Evolutionary conservation across 2,797 vertebrate genomes (phyloP).

Genomic region (Odontamblyopus rebecca): DNA sequence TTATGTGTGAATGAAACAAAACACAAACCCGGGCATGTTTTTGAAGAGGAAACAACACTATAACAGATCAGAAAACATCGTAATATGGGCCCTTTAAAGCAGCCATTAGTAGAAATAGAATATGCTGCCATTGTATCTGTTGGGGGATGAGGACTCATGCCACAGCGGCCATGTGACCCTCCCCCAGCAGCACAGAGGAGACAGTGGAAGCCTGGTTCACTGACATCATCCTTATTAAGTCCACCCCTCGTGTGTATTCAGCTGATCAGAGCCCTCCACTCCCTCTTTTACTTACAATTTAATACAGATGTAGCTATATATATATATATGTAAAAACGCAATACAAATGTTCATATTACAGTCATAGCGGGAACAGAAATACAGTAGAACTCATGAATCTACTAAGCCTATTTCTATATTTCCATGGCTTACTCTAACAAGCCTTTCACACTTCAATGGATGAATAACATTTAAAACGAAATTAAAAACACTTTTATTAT

Average conservation of each 20-base stretch:
- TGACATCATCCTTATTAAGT: slow-evolving; percentile 60
- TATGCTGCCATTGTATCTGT: slow-evolving; percentile 3
- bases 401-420: neutral
- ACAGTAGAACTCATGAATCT: neutral
- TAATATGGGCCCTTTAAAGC: too few species aligned
- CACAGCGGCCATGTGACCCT: slow-evolving; percentile 37
- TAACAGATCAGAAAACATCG: too few species aligned
- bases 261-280: slow-evolving; percentile 33
- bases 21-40: too few species aligned
- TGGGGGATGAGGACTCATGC: slow-evolving; percentile 27
- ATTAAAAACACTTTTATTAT: too few species aligned
- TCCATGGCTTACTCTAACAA: too few species aligned
- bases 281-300: slow-evolving; percentile 19
- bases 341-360: neutral
- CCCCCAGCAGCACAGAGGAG: slow-evolving; percentile 48
- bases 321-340: neutral
- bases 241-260: slow-evolving; percentile 31
- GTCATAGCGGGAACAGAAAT: neutral
- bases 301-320: neutral
- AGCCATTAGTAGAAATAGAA: slow-evolving; percentile 4
- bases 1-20: too few species aligned
- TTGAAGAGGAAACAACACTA: too few species aligned
- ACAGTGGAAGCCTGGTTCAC: slow-evolving; percentile 55
- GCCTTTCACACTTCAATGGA: too few species aligned
- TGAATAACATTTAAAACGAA: too few species aligned